Percentiles rank a stretch among this genome's conserved stretches.
These are phyloP conservation scores for Microhierax caerulescens DNA, from an alignment of 2,797 vertebrate species.

Conservation along the genomic window DNA sequence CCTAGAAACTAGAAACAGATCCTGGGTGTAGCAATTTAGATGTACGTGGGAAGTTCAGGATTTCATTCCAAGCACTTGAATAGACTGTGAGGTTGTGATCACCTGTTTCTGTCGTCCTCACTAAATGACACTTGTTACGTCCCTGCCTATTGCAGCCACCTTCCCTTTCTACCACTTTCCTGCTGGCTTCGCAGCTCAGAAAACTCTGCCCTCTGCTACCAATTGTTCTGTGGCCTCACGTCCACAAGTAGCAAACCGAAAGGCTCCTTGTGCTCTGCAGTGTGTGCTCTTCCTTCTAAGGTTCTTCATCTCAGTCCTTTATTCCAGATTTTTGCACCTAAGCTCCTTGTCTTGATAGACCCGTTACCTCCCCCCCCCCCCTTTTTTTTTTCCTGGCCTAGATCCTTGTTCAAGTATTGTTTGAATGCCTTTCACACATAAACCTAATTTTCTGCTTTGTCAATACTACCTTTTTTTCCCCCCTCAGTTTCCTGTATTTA, in stretches of 20 bases:
- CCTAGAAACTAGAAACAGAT: neutral
- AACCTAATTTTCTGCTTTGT: neutral
- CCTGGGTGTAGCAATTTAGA: neutral
- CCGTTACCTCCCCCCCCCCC: fast-evolving
- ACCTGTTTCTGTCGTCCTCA: neutral
- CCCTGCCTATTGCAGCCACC: neutral
- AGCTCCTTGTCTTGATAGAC: neutral
- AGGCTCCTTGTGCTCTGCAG: neutral
- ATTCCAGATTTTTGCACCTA: neutral
- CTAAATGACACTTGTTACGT: neutral
- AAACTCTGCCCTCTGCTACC: neutral
- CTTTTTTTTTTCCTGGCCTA: neutral
- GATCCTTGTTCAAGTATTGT: neutral
- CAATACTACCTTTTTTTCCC: neutral
- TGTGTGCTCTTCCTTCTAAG: neutral
- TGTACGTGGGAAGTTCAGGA: neutral
- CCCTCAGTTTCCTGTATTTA: neutral
- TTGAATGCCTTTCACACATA: neutral
- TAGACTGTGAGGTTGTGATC: neutral
- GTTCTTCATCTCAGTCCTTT: neutral
- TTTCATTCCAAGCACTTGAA: neutral
- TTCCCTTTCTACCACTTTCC: neutral
- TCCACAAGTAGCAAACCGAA: neutral
- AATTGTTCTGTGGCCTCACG: neutral
- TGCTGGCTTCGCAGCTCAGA: neutral